Base-by-base conservation (phyloP, 2,797 vertebrate species). In the Molossus molossus region DNA sequence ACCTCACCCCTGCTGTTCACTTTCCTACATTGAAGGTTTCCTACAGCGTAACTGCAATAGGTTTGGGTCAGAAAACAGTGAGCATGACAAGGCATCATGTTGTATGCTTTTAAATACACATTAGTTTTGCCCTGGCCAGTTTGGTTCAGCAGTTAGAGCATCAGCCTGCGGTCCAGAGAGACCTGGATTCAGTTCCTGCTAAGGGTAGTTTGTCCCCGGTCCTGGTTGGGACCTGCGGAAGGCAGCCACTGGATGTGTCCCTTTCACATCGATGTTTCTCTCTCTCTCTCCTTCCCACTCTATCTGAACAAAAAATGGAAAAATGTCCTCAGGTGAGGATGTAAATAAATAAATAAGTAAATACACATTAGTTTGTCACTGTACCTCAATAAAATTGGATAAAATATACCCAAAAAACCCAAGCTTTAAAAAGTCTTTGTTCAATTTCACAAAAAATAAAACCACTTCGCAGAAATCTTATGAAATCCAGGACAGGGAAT, bases 361-460 rank as follows among this genome's bases (percentile, higher is more conserved):
- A 33, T 33, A 33, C 33, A 33, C 33, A 33, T 33, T 33, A 33
- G 33, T 33, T 21, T 37, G 69, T 88, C 58, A 20, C 57, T 50
- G 0, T 4, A 1, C 10, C 5, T 50, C 13, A 1, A 0, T 9
- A 23, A 23, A 29, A 20, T 75, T 7, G 10, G 12, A 3, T 18
- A 48, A 55, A 8, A 23, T 1, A 5, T 5, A 29, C 5, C 17
- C 4, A 3, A 29, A 45, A 27, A 10, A 4, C n/a, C 76, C 1
- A 0, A 6, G 14, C 33, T 72, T 89, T 12, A 20, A 8, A 60
- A 81, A 13, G 27, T 37, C 25, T 37, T 0, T 65, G 11, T 55
- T 55, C 5, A 1, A 4, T 48, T 40, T 45, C 69, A 37, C 23
- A 83, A 33, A 65, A 76, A 62, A 23, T 1, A 9, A 91, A 75